These are phyloP conservation scores for Machimus rusticus DNA, from an alignment of 2,888 invertebrate species.

Conservation along the genomic window DNA sequence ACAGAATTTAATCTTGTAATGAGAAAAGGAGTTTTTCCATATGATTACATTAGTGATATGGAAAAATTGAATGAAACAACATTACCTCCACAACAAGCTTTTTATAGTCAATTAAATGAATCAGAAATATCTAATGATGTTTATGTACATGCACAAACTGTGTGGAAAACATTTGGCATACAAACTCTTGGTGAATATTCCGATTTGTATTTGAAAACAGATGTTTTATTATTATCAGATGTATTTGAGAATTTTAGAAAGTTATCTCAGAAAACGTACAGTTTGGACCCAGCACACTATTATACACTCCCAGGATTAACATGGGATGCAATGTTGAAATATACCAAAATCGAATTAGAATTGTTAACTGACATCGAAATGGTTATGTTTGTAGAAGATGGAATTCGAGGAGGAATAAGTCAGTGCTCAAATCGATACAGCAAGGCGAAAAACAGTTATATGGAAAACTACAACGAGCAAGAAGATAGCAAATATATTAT, in stretches of 20 bases:
- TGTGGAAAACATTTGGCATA: slow-evolving; percentile 51
- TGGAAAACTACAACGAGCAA: not conserved
- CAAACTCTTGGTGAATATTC: slow-evolving; percentile 51
- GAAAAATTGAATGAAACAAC: no score
- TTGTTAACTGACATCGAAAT: not conserved
- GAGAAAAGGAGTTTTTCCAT: no score
- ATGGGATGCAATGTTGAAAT: not conserved
- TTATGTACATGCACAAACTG: slow-evolving; percentile 50
- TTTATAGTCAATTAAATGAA: slow-evolving; percentile 49
- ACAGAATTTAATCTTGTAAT: no score
- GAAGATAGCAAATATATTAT: not conserved
- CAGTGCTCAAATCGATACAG: not conserved
- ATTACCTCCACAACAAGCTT: not conserved
- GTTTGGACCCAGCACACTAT: no score
- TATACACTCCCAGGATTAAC: no score
- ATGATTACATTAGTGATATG: no score
- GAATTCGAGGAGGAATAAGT: slow-evolving; percentile 26
- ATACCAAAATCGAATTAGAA: no score
- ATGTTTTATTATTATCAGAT: no score
- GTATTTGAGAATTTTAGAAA: slow-evolving; percentile 32
- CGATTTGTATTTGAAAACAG: slow-evolving; percentile 49
- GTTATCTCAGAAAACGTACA: not conserved
- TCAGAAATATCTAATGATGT: slow-evolving; percentile 40
- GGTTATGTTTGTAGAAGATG: slow-evolving; percentile 4
- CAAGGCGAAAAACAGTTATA: slow-evolving; percentile 7